Evolutionary conservation across 2,113 vertebrate species (phyloP).

Genomic region (Oreochromis aureus): DNA sequence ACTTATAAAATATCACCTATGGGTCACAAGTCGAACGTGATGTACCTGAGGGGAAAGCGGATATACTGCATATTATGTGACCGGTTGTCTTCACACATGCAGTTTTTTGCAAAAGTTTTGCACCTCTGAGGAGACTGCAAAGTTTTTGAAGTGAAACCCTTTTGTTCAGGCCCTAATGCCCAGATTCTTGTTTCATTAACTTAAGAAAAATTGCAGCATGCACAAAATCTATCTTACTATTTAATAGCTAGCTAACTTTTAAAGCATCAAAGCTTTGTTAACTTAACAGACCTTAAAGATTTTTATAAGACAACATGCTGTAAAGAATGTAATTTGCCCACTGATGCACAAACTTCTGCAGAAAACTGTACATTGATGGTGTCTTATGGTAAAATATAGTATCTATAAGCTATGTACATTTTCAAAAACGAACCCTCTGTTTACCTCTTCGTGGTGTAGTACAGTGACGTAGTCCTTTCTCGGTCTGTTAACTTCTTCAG

Average conservation of each 20-base stretch:
- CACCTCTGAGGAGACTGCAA: neutral
- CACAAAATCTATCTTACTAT: neutral
- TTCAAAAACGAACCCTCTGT: neutral
- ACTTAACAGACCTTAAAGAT: neutral
- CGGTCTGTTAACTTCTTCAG: conserved; percentile 17
- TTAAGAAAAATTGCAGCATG: neutral
- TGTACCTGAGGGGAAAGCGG: neutral
- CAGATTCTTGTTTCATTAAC: neutral
- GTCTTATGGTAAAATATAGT: neutral
- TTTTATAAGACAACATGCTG: neutral
- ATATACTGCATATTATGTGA: neutral
- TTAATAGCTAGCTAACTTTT: neutral
- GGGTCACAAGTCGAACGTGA: conserved; percentile 9
- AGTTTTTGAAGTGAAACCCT: neutral
- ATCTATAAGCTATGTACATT: conserved; percentile 49
- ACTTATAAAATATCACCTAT: neutral
- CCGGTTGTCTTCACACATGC: neutral
- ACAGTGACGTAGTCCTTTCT: conserved; percentile 10
- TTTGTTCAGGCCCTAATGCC: neutral
- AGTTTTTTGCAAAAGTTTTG: neutral
- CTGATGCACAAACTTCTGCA: neutral
- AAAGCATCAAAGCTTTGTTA: neutral
- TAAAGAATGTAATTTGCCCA: neutral
- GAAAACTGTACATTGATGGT: neutral
- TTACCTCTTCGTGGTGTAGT: conserved; percentile 41